Evolutionary conservation across 2,797 vertebrate species (phyloP).

Genomic region (Phrynocephalus vlangalii): DNA sequence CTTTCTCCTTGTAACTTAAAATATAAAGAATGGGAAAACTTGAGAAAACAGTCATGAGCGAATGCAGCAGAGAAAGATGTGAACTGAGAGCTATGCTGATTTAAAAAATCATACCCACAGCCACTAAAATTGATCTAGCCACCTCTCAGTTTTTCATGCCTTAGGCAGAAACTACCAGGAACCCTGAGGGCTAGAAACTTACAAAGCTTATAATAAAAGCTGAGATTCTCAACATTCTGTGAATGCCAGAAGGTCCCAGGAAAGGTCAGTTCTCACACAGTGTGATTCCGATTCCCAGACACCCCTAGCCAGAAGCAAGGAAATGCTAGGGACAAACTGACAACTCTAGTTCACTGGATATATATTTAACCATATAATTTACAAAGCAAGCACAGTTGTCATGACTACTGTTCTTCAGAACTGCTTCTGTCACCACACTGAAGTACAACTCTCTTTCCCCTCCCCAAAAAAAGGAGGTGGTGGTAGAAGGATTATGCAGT

Average conservation of each 20-base stretch:
- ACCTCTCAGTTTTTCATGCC: conserved; percentile 2
- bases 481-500: conserved; percentile 21
- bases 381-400: conserved; percentile 34
- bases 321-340: conserved; percentile 17
- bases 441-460: neutral
- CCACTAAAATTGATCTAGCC: neutral
- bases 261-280: neutral
- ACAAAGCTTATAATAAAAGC: neutral
- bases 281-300: conserved; percentile 13
- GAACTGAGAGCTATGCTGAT: neutral
- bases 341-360: neutral
- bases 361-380: conserved; percentile 15
- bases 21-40: neutral
- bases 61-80: neutral
- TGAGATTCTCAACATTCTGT: conserved; percentile 13
- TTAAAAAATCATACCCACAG: neutral
- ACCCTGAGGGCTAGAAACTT: conserved; percentile 35
- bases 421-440: conserved; percentile 25
- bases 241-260: conserved; percentile 5
- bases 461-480: neutral
- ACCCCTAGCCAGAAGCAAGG: conserved; percentile 26
- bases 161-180: neutral
- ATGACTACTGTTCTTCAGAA: neutral
- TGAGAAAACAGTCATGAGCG: neutral
- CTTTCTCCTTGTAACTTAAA: neutral